phyloP scores from a whole-genome alignment of 1,140 invertebrate species.

The Cephus cinctus region DNA sequence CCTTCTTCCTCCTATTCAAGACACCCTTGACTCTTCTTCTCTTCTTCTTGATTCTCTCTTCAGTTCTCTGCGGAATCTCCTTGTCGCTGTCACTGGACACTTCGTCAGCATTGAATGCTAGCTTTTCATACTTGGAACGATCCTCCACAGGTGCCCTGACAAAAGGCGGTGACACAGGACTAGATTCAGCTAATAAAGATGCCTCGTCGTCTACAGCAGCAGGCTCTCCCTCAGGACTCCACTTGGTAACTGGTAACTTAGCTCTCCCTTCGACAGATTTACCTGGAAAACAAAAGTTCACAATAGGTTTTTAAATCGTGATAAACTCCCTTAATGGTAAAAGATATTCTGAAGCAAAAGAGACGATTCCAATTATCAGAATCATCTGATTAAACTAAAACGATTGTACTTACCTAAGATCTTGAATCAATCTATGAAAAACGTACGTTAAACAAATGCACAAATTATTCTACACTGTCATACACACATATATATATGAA shows the following conservation, averaged over 20 bases:
- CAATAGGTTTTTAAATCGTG: too few species aligned
- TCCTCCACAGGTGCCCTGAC: slow-evolving; percentile 68
- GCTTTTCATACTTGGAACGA: slow-evolving; percentile 77
- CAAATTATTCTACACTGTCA: too few species aligned
- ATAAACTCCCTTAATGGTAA: too few species aligned
- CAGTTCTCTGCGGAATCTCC: slow-evolving; percentile 31
- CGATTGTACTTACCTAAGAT: too few species aligned
- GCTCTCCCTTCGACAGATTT: slow-evolving; percentile 21
- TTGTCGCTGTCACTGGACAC: slow-evolving; percentile 63
- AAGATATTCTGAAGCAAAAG: too few species aligned
- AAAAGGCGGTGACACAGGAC: slow-evolving; percentile 57
- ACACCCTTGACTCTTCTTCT: slow-evolving; percentile 37
- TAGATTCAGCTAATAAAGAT: slow-evolving; percentile 36
- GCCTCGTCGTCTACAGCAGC: slow-evolving; percentile 38
- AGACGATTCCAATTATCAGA: too few species aligned
- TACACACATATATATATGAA: too few species aligned
- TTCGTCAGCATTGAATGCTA: slow-evolving; percentile 62
- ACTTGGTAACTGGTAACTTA: slow-evolving; percentile 30
- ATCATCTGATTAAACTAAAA: too few species aligned
- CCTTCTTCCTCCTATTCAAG: slow-evolving; percentile 39
- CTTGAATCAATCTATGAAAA: too few species aligned
- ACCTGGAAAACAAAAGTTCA: slow-evolving; percentile 36
- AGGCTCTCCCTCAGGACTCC: slow-evolving; percentile 33
- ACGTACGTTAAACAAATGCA: too few species aligned
- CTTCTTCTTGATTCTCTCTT: slow-evolving; percentile 46